phyloP scores from a whole-genome alignment of 2,888 invertebrate species.

The Diaperis boleti region DNA sequence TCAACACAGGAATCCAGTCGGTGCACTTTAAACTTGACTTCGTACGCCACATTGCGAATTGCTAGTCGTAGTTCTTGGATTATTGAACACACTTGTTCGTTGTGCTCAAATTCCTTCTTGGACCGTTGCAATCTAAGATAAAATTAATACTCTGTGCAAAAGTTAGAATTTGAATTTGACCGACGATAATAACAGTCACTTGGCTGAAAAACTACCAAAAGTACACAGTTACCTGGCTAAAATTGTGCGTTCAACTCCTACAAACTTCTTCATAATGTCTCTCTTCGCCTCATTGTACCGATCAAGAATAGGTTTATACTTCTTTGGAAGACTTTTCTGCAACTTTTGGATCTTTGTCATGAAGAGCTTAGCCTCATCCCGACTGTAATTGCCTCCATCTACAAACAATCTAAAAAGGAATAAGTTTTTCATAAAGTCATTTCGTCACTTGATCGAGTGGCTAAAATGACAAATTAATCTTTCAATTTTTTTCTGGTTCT shows the following conservation, averaged over 20 bases:
- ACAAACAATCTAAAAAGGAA: slow-evolving; percentile 54
- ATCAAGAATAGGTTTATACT: slow-evolving; percentile 79
- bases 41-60: slow-evolving; percentile 46
- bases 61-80: slow-evolving; percentile 47
- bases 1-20: slow-evolving; percentile 23
- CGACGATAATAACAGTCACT: no score
- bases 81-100: slow-evolving; percentile 46
- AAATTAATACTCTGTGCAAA: no score
- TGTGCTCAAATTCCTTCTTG: slow-evolving; percentile 46
- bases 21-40: slow-evolving; percentile 43
- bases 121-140: slow-evolving; percentile 40
- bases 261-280: slow-evolving; percentile 27
- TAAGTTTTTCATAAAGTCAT: neutral
- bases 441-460: slow-evolving; percentile 14
- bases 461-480: slow-evolving; percentile 12
- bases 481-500: slow-evolving; percentile 1
- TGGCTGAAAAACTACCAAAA: no score
- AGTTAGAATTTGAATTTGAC: no score
- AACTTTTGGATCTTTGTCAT: slow-evolving; percentile 49
- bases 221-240: slow-evolving; percentile 35
- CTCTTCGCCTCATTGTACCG: slow-evolving; percentile 92
- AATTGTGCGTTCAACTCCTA: neutral
- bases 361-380: slow-evolving; percentile 51
- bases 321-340: slow-evolving; percentile 77
- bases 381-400: slow-evolving; percentile 56